Evolutionary conservation across 2,888 invertebrate species (phyloP).

Genomic region (Salticus scenicus): DNA sequence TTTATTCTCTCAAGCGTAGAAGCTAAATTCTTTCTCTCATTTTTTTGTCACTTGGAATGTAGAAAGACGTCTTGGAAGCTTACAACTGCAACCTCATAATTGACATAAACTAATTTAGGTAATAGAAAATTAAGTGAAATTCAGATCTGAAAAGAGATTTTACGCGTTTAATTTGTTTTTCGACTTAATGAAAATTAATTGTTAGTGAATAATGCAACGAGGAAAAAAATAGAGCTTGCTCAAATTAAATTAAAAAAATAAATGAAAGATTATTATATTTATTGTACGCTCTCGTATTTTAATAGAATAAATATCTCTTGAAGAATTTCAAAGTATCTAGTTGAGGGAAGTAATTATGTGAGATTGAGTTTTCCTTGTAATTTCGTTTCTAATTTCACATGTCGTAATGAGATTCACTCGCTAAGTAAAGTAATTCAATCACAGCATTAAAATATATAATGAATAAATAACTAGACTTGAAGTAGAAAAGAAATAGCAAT

Average conservation of each 20-base stretch:
- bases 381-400: background rate
- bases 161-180: background rate
- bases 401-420: background rate
- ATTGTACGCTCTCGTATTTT: background rate
- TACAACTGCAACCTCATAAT: background rate
- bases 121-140: constrained; percentile 23
- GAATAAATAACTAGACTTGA: too few species aligned
- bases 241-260: background rate
- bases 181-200: constrained; percentile 50
- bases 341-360: background rate
- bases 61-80: background rate
- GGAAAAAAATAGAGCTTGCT: background rate
- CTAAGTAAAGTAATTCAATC: background rate
- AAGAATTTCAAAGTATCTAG: too few species aligned
- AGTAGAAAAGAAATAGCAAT: background rate
- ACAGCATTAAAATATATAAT: too few species aligned
- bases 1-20: background rate
- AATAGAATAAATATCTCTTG: background rate
- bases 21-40: constrained; percentile 4
- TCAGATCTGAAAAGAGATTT: background rate
- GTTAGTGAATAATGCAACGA: background rate
- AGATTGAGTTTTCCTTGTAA: background rate
- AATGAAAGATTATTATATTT: too few species aligned
- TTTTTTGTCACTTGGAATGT: background rate
- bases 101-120: background rate